Conservation (phyloP, 2,888 invertebrate genomes). For the Troides oblongomaculatus region DNA sequence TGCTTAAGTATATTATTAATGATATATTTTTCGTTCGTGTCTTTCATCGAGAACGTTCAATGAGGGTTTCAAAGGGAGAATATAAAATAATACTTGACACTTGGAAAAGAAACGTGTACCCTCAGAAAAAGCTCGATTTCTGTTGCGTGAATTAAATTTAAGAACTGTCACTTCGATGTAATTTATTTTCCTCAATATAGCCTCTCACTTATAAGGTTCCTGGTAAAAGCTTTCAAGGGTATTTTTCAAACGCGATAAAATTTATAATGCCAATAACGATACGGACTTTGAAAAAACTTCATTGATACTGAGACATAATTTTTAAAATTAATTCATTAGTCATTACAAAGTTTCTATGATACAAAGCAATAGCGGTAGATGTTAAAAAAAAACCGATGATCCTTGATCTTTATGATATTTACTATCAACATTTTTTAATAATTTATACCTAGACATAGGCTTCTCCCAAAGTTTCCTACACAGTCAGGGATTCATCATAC, state of each 20-base stretch:
- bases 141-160: slow-evolving; percentile 15
- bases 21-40: not conserved
- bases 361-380: too few species aligned
- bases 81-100: not conserved
- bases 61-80: not conserved
- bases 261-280: not conserved
- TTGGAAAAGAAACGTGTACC: slow-evolving; percentile 8
- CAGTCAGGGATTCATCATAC: too few species aligned
- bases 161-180: slow-evolving; percentile 23
- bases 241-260: not conserved
- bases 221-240: slow-evolving; percentile 11
- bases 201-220: slow-evolving; percentile 10
- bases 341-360: too few species aligned
- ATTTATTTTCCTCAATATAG: slow-evolving; percentile 22
- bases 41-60: not conserved
- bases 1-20: not conserved
- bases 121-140: slow-evolving; percentile 3
- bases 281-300: too few species aligned
- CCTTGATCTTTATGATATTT: too few species aligned
- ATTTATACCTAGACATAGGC: too few species aligned
- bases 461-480: too few species aligned
- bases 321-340: too few species aligned
- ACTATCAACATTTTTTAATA: too few species aligned
- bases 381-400: too few species aligned
- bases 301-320: too few species aligned